phyloP scores from a whole-genome alignment of 1,140 invertebrate genomes.

The Lethrus apterus region DNA sequence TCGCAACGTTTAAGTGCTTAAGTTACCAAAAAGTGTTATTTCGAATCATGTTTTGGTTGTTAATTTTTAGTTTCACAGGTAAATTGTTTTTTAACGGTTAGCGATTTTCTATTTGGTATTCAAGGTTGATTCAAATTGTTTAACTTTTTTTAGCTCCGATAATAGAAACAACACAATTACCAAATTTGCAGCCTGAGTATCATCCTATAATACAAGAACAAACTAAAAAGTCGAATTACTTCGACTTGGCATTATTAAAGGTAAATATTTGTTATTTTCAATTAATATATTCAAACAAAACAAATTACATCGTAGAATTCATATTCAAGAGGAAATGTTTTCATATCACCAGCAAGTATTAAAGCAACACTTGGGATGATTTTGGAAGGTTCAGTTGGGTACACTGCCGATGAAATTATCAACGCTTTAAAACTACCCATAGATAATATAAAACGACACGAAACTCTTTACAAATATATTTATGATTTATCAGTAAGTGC shows the following conservation, averaged over 20 bases:
- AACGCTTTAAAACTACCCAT: conserved; percentile 48
- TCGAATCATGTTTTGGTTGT: background rate
- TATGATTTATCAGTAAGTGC: conserved; percentile 45
- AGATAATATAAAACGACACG: conserved; percentile 40
- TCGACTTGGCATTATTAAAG: conserved; percentile 33
- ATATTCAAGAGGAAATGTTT: conserved; percentile 48
- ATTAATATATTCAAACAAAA: background rate
- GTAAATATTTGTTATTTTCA: conserved; percentile 21
- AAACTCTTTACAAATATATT: conserved; percentile 43
- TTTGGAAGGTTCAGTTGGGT: conserved; percentile 52
- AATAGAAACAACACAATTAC: background rate
- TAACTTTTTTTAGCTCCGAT: background rate
- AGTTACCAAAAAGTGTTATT: background rate
- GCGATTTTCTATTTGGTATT: background rate
- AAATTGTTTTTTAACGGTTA: background rate
- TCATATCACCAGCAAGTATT: conserved; percentile 61
- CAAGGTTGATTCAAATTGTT: too few species aligned
- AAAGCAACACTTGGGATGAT: conserved; percentile 57
- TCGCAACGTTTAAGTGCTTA: conserved; percentile 5
- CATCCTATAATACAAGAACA: background rate
- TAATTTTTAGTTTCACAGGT: background rate
- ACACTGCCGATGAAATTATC: conserved; percentile 51
- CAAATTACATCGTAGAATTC: conserved; percentile 26
- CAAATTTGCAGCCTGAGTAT: too few species aligned
- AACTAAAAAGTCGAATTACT: conserved; percentile 25